Conservation (phyloP, 2,888 invertebrate species). For the Heteromurus nitidus region DNA sequence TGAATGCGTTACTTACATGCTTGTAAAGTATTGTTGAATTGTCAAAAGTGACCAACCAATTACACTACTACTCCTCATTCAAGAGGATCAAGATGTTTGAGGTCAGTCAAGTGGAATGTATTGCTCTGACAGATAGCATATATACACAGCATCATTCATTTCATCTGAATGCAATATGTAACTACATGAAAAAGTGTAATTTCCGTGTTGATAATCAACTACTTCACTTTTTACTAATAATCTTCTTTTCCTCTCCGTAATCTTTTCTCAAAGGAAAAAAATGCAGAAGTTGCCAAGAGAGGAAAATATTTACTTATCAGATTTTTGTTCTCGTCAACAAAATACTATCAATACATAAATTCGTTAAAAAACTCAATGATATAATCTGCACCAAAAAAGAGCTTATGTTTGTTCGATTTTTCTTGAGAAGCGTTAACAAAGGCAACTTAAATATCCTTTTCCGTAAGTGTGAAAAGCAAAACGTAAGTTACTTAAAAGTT, state of each 20-base stretch:
- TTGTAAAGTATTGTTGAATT: constrained; percentile 37
- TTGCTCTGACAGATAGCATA: constrained; percentile 31
- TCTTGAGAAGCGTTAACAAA: too few relatives aligned
- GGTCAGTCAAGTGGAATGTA: constrained; percentile 57
- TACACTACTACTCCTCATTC: constrained; percentile 48
- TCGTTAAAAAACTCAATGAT: too few relatives aligned
- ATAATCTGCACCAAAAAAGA: too few relatives aligned
- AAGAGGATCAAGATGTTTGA: constrained; percentile 67
- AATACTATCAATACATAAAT: too few relatives aligned
- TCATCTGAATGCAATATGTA: too few relatives aligned
- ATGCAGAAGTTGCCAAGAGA: background rate
- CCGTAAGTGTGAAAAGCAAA: background rate
- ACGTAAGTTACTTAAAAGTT: too few relatives aligned
- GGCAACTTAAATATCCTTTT: too few relatives aligned
- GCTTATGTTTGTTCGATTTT: too few relatives aligned
- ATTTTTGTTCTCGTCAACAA: too few relatives aligned
- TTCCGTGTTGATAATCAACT: too few relatives aligned
- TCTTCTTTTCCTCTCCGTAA: background rate
- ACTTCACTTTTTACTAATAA: constrained; percentile 6
- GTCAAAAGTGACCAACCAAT: constrained; percentile 68
- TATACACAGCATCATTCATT: background rate
- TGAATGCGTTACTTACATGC: background rate
- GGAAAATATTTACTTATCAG: background rate
- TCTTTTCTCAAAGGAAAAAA: background rate
- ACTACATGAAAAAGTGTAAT: too few relatives aligned